phyloP scores from a whole-genome alignment of 2,888 invertebrate species.

The Tupiocoris notatus region DNA sequence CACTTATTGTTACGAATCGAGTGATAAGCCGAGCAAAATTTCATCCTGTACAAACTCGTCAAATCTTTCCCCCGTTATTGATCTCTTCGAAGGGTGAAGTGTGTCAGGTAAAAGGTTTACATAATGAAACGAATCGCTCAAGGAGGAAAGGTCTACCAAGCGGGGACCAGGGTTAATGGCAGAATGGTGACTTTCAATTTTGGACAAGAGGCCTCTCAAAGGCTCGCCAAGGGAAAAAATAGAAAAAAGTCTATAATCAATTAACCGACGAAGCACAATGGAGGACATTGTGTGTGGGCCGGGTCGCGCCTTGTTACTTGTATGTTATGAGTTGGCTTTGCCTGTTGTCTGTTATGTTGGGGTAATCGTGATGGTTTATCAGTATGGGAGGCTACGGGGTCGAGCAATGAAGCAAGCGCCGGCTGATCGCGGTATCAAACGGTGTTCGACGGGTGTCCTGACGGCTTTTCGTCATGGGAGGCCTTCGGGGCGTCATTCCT shows the following conservation, averaged over 20 bases:
- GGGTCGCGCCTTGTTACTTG: conserved; percentile 36
- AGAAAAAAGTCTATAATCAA: conserved; percentile 37
- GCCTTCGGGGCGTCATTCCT: too few relatives aligned
- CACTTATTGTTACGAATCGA: too few relatives aligned
- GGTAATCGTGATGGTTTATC: conserved; percentile 39
- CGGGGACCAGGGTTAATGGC: conserved; percentile 28
- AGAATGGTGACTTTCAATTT: conserved; percentile 43
- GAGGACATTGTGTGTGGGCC: conserved; percentile 43
- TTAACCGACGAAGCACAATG: conserved; percentile 39
- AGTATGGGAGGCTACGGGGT: neutral
- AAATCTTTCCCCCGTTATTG: too few relatives aligned
- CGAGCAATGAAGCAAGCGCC: neutral
- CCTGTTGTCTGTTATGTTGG: conserved; percentile 37
- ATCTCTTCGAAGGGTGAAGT: neutral
- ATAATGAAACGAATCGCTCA: conserved; percentile 13
- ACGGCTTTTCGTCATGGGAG: neutral
- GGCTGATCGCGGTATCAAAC: neutral
- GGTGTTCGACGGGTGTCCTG: neutral
- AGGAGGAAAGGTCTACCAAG: neutral
- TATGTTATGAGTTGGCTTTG: neutral
- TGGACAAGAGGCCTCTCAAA: conserved; percentile 33
- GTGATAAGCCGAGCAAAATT: too few relatives aligned
- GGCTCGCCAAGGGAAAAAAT: neutral
- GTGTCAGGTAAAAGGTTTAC: conserved; percentile 35
- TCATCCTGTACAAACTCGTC: too few relatives aligned